Evolutionary conservation across 2,797 vertebrate genomes (phyloP).

Genomic region (Girardinus metallicus): DNA sequence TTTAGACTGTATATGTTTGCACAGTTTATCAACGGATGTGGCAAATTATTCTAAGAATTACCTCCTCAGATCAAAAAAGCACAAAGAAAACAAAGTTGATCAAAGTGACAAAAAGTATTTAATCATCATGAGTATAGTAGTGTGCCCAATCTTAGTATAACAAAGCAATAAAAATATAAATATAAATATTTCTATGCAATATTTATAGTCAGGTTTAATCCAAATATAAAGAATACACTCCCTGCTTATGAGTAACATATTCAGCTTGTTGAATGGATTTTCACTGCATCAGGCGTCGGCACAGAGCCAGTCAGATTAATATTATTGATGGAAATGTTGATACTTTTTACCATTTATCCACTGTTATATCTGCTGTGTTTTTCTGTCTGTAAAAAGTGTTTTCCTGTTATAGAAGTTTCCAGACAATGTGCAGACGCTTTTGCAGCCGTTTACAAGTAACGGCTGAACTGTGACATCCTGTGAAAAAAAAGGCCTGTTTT

Average conservation of each 20-base stretch:
- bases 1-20: neutral
- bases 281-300: neutral
- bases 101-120: neutral
- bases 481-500: too few relatives aligned
- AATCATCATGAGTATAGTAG: neutral
- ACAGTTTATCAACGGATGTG: neutral
- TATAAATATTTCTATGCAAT: too few relatives aligned
- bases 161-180: too few relatives aligned
- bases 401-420: too few relatives aligned
- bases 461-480: too few relatives aligned
- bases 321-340: too few relatives aligned
- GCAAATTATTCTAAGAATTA: neutral
- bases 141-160: neutral
- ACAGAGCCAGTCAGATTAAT: neutral
- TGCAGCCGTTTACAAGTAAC: too few relatives aligned
- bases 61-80: neutral
- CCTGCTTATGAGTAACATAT: neutral
- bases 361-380: too few relatives aligned
- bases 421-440: too few relatives aligned
- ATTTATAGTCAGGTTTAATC: neutral
- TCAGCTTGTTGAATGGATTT: neutral
- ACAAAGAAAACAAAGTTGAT: neutral
- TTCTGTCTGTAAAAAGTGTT: too few relatives aligned
- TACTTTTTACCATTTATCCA: too few relatives aligned
- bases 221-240: neutral